Evolutionary conservation across 2,797 vertebrate species (phyloP).

Genomic region (Salmo trutta): DNA sequence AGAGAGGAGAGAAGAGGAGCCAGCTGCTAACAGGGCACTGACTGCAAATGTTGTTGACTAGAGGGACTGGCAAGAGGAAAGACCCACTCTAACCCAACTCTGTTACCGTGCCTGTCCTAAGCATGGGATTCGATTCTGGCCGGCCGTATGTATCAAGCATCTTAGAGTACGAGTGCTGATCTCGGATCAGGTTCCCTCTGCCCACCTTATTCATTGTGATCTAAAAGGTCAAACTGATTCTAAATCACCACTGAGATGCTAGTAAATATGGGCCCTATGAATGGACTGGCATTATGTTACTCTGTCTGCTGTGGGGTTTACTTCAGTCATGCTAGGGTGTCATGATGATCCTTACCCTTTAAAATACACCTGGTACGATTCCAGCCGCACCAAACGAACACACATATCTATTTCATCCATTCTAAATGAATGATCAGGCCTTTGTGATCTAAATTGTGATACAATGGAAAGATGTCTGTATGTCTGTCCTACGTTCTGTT

Average conservation of each 20-base stretch:
- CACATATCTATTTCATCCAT: not conserved
- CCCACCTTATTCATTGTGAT: not conserved
- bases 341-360: not conserved
- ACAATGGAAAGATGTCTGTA: not conserved
- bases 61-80: conserved; percentile 43
- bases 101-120: conserved; percentile 13
- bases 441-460: not conserved
- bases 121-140: not conserved
- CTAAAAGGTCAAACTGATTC: not conserved
- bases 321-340: not conserved
- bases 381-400: not conserved
- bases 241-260: not conserved
- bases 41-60: conserved; percentile 40
- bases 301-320: too few species aligned
- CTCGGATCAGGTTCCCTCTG: not conserved
- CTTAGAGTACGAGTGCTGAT: too few species aligned
- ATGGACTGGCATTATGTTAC: not conserved
- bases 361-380: not conserved
- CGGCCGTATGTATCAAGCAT: not conserved
- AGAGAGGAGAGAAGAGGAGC: conserved; percentile 6
- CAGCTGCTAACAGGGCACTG: conserved; percentile 47
- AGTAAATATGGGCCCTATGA: not conserved
- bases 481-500: conserved; percentile 6
- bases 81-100: conserved; percentile 26
- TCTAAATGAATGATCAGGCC: not conserved